Evolutionary conservation across 2,113 vertebrate species (phyloP).

Genomic region (Terrapene triunguis): DNA sequence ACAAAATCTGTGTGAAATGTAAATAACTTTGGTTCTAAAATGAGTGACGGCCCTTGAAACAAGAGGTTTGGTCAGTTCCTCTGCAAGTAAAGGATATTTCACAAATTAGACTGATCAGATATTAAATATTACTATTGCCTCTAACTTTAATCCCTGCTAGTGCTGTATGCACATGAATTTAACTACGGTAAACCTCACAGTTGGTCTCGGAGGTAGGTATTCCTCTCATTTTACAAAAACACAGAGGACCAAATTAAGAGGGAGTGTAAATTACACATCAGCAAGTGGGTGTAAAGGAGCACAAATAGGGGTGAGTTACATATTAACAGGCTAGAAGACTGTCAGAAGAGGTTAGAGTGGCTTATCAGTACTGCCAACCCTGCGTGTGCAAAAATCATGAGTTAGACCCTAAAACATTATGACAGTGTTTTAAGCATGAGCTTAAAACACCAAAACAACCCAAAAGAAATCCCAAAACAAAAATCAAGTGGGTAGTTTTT

Average conservation of each 20-base stretch:
- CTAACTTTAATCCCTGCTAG: fast-evolving
- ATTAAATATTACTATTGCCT: neutral
- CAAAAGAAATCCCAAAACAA: neutral
- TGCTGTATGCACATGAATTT: neutral
- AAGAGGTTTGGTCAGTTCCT: fast-evolving
- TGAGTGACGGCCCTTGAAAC: neutral
- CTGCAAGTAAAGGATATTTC: neutral
- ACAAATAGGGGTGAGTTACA: neutral
- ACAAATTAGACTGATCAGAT: fast-evolving
- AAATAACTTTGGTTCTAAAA: neutral
- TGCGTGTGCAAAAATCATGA: neutral
- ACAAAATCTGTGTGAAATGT: neutral
- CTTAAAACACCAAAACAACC: too few species aligned
- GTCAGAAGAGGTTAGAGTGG: neutral
- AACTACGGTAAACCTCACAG: neutral
- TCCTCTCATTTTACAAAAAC: neutral
- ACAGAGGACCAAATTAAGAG: neutral
- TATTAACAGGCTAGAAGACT: neutral
- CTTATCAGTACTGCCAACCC: neutral
- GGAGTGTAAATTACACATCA: neutral
- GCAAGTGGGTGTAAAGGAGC: neutral
- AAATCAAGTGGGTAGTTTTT: neutral
- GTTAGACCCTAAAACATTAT: constrained; percentile 4
- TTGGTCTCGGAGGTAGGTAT: neutral
- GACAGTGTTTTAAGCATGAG: too few species aligned